Percentiles rank a stretch among this genome's conserved stretches.
Evolutionary conservation across 2,888 invertebrate genomes (phyloP).

Genomic region (Drosophila vallismaia): DNA sequence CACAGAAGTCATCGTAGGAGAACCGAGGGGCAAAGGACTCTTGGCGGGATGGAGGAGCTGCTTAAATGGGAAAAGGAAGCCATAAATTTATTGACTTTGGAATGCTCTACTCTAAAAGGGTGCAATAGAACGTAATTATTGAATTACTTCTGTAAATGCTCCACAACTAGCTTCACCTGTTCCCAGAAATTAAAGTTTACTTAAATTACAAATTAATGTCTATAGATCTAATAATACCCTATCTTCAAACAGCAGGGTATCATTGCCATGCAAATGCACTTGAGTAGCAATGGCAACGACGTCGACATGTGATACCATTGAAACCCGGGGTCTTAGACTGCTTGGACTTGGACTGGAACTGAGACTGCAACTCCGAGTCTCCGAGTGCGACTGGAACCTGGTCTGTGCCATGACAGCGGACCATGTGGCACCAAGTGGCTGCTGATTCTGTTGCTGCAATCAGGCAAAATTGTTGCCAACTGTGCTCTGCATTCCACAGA

Average conservation of each 20-base stretch:
- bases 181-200: too few relatives aligned
- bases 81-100: background rate
- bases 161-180: too few relatives aligned
- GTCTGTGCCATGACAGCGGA: slow-evolving; percentile 33
- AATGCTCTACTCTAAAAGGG: slow-evolving; percentile 30
- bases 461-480: slow-evolving; percentile 77
- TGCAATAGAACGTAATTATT: too few relatives aligned
- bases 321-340: slow-evolving; percentile 35
- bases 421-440: slow-evolving; percentile 21
- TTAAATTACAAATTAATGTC: background rate
- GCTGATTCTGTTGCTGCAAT: slow-evolving; percentile 51
- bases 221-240: background rate
- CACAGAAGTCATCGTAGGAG: slow-evolving; percentile 11
- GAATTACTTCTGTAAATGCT: too few relatives aligned
- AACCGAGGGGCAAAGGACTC: background rate
- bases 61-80: slow-evolving; percentile 51
- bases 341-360: slow-evolving; percentile 1
- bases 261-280: slow-evolving; percentile 66
- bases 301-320: slow-evolving; percentile 77
- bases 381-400: slow-evolving; percentile 25
- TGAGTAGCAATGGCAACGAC: slow-evolving; percentile 52
- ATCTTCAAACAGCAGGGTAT: slow-evolving; percentile 17
- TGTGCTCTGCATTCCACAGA: slow-evolving; percentile 70
- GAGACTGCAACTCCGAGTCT: background rate
- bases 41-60: slow-evolving; percentile 47